Evolutionary conservation across 2,797 vertebrate species (phyloP).

Genomic region (Phataginus tricuspis): DNA sequence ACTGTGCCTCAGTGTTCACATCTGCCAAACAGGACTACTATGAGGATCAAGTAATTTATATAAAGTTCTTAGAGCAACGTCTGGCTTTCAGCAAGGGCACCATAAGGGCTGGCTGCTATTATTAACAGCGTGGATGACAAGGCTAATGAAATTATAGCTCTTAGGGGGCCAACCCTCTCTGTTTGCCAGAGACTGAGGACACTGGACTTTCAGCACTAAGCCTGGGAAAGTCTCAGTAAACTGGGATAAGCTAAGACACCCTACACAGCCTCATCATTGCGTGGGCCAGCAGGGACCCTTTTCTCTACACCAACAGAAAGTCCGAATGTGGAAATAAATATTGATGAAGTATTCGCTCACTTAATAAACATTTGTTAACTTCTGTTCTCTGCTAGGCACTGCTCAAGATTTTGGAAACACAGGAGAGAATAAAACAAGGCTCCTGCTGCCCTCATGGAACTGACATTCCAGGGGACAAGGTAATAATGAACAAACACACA

Average conservation of each 20-base stretch:
- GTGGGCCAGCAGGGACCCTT: not conserved
- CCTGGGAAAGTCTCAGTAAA: not conserved
- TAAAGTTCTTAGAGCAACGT: no score
- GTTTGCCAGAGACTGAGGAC: not conserved
- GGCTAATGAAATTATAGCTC: not conserved
- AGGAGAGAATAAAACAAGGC: not conserved
- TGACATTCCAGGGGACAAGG: not conserved
- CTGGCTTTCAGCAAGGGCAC: not conserved
- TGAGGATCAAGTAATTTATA: no score
- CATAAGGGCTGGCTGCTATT: not conserved
- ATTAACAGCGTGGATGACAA: not conserved
- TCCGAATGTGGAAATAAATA: not conserved
- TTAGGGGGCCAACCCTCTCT: not conserved
- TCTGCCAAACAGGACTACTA: accelerated
- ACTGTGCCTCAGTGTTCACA: not conserved
- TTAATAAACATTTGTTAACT: not conserved
- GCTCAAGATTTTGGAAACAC: not conserved
- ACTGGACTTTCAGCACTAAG: not conserved
- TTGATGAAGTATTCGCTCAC: not conserved
- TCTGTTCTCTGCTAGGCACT: not conserved
- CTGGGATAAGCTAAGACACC: not conserved
- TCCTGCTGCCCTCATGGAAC: not conserved
- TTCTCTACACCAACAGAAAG: not conserved
- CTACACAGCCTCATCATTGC: not conserved
- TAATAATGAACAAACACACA: not conserved